These are phyloP conservation scores for Eptesicus fuscus DNA, from an alignment of 2,113 vertebrate genomes.

Conservation along the genomic window DNA sequence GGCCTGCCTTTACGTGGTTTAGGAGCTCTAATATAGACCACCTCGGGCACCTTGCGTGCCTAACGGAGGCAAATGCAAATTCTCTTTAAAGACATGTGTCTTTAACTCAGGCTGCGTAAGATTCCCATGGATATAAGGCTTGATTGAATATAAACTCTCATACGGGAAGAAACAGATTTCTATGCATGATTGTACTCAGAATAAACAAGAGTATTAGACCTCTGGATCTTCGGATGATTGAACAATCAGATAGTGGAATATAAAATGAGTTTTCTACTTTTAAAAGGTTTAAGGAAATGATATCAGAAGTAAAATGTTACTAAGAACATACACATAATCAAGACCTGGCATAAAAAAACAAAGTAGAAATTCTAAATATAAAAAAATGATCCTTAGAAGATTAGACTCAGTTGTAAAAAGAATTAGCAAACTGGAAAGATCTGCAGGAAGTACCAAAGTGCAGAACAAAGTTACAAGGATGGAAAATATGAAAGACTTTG, in stretches of 20 bases:
- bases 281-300: conserved; percentile 3
- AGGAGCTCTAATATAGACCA: neutral
- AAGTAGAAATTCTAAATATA: neutral
- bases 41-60: neutral
- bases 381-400: neutral
- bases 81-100: neutral
- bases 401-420: conserved; percentile 38
- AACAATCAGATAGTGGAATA: neutral
- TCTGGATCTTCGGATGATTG: neutral
- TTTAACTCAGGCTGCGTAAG: neutral
- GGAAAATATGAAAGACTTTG: neutral
- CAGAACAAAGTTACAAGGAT: neutral
- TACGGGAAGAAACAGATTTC: neutral
- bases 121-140: neutral
- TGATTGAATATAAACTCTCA: neutral
- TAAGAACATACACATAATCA: neutral
- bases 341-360: neutral
- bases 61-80: neutral
- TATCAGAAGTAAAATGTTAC: neutral
- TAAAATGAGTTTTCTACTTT: conserved; percentile 38
- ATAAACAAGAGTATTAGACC: neutral
- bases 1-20: neutral
- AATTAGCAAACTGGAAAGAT: neutral
- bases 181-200: neutral
- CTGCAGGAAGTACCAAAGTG: neutral